Base-by-base conservation (phyloP, 2,888 invertebrate species). In the Abscondita cerata region DNA sequence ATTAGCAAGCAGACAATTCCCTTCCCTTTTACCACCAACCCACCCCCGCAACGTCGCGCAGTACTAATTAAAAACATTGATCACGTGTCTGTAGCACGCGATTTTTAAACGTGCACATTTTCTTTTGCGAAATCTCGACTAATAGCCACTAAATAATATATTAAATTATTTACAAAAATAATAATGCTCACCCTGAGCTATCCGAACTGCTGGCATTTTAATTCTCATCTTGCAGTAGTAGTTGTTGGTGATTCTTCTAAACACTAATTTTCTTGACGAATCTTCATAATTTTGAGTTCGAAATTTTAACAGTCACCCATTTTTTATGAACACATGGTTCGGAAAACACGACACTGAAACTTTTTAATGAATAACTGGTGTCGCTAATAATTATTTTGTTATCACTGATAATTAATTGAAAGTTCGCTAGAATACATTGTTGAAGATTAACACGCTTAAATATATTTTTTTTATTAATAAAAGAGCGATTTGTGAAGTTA, bases 121-220 rank as follows among this genome's bases (percentile, higher is more conserved):
- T 19, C 18, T 36, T 44, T 25, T 25, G 25, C 34, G 20, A 40
- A 19, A 41, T 38, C 16, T 57, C 34, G 40, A 52, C 36, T 38
- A 52, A 34, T 52, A 6, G 34, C 33, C 34, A 16, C 34, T 34
- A 13, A 50, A 11, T 25, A 41, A 50, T n/a, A n/a, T n/a, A 38
- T 36, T 20, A 12, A 55, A 52, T 34, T 48, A 19, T 15, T 12
- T 51, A 18, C 19, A 31, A 51, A 58, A 62, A n/a, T n/a, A n/a
- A n/a, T n/a, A n/a, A 44, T 54, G 82, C 89, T 89, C 86, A 94
- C 95, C 95, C 93, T 95, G 94, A 86, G 94, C 93, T 88, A 95
- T 95, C 86, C 94, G 90, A 86, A 94, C 93, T 83, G 95, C 95
- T 84, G 94, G 95, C 94, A 94, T 95, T 89, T 95, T 95, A 87